Evolutionary conservation across 1,140 invertebrate species (phyloP), one percentile per base, ranked within the genome.

Genomic region (Drosophila willistoni): DNA sequence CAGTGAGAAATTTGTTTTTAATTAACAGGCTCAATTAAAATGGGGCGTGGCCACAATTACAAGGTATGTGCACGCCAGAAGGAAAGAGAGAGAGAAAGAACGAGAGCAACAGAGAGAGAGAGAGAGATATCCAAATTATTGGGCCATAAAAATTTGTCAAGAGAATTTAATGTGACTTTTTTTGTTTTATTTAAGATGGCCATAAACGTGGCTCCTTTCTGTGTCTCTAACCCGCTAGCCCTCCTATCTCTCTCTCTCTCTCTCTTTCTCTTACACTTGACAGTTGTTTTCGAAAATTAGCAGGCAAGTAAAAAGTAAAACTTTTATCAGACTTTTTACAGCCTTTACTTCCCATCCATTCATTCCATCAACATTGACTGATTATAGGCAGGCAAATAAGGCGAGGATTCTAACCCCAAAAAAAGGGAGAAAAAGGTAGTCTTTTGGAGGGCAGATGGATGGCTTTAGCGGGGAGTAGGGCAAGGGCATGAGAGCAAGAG

Each of bases 381-480:
- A 83, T 83, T 83, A 83, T 80, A 70, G 70, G 75, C 73, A 80
- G 80, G 76, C 77, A 86, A 89, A 86, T 86, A 77, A 79, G 68
- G 19, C 34, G 39, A 41, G 39, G 59, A 62, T 17, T 39, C n/a
- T 51, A 55, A 56, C 60, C 61, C 60, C 61, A 71, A 57, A 77
- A 71, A 22, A 33, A 13, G 14, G 39, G 36, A 77, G 65, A 71
- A 68, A 33, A 13, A 33, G 55, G 36, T 55, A 42, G 36, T 12
- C 12, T 29, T 29, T 29, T 29, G 3, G 6, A 7, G 5, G 29
- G 6, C 29, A 29, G 29, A 29, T 29, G 29, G 29, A 29, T 29
- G 29, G 5, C 29, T 29, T 0, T 7, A 6, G 5, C 29, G 29
- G 6, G 29, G 29, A 29, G 29, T 29, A 29, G 29, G 6, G 5